Percentiles rank a stretch among this genome's conserved stretches.
Evolutionary conservation across 1,140 invertebrate species (phyloP).

Genomic region (Cotesia vestalis): DNA sequence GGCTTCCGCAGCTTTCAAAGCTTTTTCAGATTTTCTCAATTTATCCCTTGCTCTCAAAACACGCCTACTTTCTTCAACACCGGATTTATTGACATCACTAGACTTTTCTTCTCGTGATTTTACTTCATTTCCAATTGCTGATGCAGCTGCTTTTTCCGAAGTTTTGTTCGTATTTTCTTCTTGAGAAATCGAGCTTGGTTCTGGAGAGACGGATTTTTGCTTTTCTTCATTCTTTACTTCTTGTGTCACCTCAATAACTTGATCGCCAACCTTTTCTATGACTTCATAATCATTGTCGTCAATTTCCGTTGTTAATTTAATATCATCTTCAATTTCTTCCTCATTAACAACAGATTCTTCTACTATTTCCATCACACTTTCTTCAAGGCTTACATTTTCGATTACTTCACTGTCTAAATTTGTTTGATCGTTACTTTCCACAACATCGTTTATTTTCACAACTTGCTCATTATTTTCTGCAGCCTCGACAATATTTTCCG

Average conservation of each 20-base stretch:
- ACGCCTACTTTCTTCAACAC: slow-evolving; percentile 50
- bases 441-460: slow-evolving; percentile 25
- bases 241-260: too few species aligned
- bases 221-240: neutral
- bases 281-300: slow-evolving; percentile 20
- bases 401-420: neutral
- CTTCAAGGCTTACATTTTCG: too few species aligned
- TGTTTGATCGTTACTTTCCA: slow-evolving; percentile 31
- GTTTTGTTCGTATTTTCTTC: neutral
- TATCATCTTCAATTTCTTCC: slow-evolving; percentile 15
- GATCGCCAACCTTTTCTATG: too few species aligned
- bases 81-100: slow-evolving; percentile 40
- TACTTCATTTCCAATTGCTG: neutral
- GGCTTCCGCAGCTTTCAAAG: slow-evolving; percentile 25
- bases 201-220: slow-evolving; percentile 25
- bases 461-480: neutral
- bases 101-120: slow-evolving; percentile 17
- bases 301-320: neutral
- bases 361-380: too few species aligned
- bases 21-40: slow-evolving; percentile 48
- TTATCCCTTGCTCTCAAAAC: slow-evolving; percentile 56
- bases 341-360: too few species aligned
- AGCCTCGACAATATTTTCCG: neutral
- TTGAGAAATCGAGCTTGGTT: neutral
- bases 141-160: neutral